A percentile compares a stretch with the other conserved stretches of the same genome.
These are phyloP conservation scores for Euthynnus affinis DNA, from an alignment of 2,797 vertebrate genomes.

Conservation along the genomic window DNA sequence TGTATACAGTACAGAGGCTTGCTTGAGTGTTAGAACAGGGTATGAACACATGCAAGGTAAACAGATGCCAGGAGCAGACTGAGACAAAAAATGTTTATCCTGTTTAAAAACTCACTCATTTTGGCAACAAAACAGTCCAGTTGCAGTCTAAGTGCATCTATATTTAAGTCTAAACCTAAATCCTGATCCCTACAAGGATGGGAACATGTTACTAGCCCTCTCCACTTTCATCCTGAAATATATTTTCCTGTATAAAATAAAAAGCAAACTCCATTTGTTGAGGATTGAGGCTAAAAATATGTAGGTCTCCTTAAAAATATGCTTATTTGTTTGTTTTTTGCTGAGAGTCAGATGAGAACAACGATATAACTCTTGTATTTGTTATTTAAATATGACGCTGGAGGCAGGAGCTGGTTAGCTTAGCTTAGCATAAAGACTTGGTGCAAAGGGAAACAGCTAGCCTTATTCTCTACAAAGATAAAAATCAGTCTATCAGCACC, in stretches of 20 bases:
- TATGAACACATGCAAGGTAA: neutral
- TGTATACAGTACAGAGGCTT: neutral
- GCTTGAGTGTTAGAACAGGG: neutral
- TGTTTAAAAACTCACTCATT: constrained; percentile 4
- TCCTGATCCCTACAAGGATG: neutral
- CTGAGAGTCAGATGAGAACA: neutral
- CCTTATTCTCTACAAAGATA: too few species aligned
- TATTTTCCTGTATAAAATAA: neutral
- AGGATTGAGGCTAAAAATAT: too few species aligned
- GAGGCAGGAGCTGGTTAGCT: neutral
- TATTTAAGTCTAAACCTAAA: neutral
- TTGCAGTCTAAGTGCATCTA: too few species aligned
- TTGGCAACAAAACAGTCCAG: constrained; percentile 4
- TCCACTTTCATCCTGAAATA: neutral
- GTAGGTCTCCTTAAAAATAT: too few species aligned
- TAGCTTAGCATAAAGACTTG: too few species aligned
- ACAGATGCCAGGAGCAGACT: constrained; percentile 9
- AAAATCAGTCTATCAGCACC: too few species aligned
- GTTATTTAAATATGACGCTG: neutral
- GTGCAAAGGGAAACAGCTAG: too few species aligned
- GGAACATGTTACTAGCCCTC: too few species aligned
- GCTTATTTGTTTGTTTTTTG: too few species aligned
- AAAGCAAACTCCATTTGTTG: neutral
- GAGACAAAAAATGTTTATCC: constrained; percentile 9
- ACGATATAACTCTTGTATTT: neutral